These are phyloP conservation scores for Heterotilapia buettikoferi DNA, from an alignment of 2,113 vertebrate species.

Conservation along the genomic window DNA sequence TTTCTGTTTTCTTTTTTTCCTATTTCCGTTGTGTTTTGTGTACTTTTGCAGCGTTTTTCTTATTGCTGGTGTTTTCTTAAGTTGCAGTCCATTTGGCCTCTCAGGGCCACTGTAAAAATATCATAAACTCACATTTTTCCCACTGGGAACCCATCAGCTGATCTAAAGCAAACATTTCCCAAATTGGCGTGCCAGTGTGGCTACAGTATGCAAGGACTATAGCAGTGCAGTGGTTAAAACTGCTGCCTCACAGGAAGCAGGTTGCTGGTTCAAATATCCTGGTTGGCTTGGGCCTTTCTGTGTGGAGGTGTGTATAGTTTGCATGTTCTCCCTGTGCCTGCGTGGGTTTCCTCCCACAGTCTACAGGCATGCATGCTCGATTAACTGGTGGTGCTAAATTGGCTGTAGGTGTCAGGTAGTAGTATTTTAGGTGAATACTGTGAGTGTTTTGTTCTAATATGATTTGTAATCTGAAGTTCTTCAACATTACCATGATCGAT, in stretches of 20 bases:
- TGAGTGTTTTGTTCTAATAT: not conserved
- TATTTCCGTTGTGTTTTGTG: rapidly evolving
- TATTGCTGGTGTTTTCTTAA: not conserved
- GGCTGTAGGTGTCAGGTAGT: not conserved
- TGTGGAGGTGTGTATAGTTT: not conserved
- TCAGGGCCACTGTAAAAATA: not conserved
- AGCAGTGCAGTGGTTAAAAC: not conserved
- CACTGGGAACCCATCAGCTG: not conserved
- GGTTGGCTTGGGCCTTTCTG: not conserved
- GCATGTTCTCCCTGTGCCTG: not conserved
- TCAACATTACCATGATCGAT: not conserved
- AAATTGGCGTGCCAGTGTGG: rapidly evolving
- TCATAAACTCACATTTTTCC: not conserved
- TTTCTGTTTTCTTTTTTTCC: not conserved
- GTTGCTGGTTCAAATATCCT: not conserved
- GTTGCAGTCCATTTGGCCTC: not conserved
- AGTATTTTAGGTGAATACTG: not conserved
- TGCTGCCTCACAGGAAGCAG: not conserved
- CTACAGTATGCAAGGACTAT: not conserved
- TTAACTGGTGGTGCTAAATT: not conserved
- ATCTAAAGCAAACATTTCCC: not conserved
- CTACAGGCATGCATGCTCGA: not conserved
- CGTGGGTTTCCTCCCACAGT: not conserved
- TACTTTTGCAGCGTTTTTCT: not conserved
- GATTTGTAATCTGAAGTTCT: not conserved